Evolutionary conservation across 1,140 invertebrate genomes (phyloP), one percentile per base, ranked within the genome.

Genomic region (Drosophila obscura): DNA sequence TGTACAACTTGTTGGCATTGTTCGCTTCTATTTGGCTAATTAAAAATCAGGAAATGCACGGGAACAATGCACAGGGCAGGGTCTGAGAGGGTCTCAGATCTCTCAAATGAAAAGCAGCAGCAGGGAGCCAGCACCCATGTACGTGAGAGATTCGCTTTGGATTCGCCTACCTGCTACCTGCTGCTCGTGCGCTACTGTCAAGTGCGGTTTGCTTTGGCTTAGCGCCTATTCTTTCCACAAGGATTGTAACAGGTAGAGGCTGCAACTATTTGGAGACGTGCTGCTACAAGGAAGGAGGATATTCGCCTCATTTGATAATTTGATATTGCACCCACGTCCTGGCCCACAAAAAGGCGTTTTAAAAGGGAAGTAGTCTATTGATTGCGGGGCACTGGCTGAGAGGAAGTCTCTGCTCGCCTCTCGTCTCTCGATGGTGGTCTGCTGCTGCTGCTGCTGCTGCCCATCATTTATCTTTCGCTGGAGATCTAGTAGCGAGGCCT

Each of bases 21-120:
- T 69, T 43, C 6, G 16, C 6, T 49, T 68, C 24, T 77, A 56
- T 69, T 82, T 73, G 78, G 67, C 73, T 82, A 82, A 81, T 81
- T 82, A 77, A 81, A 81, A 77, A 80, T 80, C 66, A 73, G 78
- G 73, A 81, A 82, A 81, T 80, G 78, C 78, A 66, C 66, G 7
- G 50, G 55, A 67, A 81, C 73, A 80, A 81, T 77, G 46, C 60
- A 2, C 28, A 19, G 26, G 0, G 5, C 9, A 35, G 19, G 48
- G 11, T 9, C 28, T 51, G 19, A 19, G 19, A 19, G 19, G 19
- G 19, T 19, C 19, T 8, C 7, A 9, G 31, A 31, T 7, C 31
- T 9, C 31, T 7, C 5, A 31, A 13, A 53, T 7, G 9, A 31
- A 13, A 53, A 13, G 1, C 22, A 57, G 1, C 22, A 57, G 43